Base-by-base conservation (phyloP, 2,888 invertebrate species). In the Parapristionchus giblindavisi region DNA sequence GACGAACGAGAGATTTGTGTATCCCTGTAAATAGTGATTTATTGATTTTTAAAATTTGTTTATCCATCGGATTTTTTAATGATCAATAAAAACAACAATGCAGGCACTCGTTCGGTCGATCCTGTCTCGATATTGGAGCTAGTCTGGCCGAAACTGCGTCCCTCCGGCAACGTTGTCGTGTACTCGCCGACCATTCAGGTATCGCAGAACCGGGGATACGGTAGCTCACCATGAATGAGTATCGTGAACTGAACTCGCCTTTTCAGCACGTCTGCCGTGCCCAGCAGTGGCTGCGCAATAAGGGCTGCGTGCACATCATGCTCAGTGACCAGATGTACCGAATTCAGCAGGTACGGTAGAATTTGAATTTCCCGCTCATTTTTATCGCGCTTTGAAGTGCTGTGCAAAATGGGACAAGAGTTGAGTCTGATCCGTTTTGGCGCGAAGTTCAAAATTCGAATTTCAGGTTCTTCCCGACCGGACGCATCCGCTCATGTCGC, bases 401-500 rank as follows among this genome's bases (percentile, higher is more conserved):
- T 27, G 24, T 29, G 56, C 27, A 27, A 14, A 43, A 56, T 54
- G 24, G 1, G 54, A 29, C 27, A n/a, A 54, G 1, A 54, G n/a
- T 54, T n/a, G 4, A 54, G 5, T 32, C 1, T 29, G 60, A 24
- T 27, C 34, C 8, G 54, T 54, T 54, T 24, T 6, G n/a, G 54
- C 24, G 54, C 14, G 17, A 54, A n/a, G 6, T 6, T 48, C 34
- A 51, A 32, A 24, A 34, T 14, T 36, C 54, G 93, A 93, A 82
- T 94, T 76, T 24, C 76, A 82, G 76, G 89, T 91, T 77, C 79
- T 90, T 24, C 89, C 89, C 0, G 86, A 88, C 75, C 83, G 98
- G 88, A 97, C 97, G 27, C 98, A 98, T 91, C 98, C 98, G 1
- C 93, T 94, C 88, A 94, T 97, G 48, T 92, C 92, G 84, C 97